Percentiles rank a stretch among this genome's conserved stretches.
Evolutionary conservation across 2,888 invertebrate species (phyloP).

Genomic region (Pelosia muscerda): DNA sequence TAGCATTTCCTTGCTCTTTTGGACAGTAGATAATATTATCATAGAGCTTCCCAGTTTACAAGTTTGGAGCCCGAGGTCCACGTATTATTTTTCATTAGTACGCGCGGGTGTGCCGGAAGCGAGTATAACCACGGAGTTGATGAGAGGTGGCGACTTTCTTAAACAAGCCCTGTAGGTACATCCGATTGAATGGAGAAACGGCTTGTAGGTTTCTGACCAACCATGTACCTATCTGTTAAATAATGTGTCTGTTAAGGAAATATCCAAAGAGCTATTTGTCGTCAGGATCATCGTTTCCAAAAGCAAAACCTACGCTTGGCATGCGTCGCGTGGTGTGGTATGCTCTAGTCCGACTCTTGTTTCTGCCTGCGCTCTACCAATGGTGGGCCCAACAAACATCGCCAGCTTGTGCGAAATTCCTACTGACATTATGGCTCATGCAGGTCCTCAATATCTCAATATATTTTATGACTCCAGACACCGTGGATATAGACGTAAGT

Average conservation of each 20-base stretch:
- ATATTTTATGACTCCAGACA: constrained; percentile 81
- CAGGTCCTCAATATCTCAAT: constrained; percentile 89
- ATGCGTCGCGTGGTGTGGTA: constrained; percentile 94
- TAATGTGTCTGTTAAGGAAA: too few relatives aligned
- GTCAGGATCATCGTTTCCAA: constrained; percentile 97
- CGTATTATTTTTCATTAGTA: too few relatives aligned
- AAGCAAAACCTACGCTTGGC: constrained; percentile 97
- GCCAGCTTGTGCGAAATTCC: constrained; percentile 89
- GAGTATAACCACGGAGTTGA: too few relatives aligned
- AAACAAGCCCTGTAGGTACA: too few relatives aligned
- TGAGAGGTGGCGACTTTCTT: too few relatives aligned
- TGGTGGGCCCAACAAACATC: constrained; percentile 98
- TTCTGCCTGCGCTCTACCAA: constrained; percentile 93
- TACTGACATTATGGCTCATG: constrained; percentile 92
- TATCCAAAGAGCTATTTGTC: not conserved
- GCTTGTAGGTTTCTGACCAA: too few relatives aligned
- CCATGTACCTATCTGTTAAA: too few relatives aligned
- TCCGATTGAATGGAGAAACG: too few relatives aligned
- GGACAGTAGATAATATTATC: too few relatives aligned
- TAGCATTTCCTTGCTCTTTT: not conserved
- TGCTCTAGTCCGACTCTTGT: constrained; percentile 92
- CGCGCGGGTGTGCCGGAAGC: too few relatives aligned
- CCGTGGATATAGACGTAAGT: constrained; percentile 84
- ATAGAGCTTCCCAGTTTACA: too few relatives aligned
- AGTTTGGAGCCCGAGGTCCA: too few relatives aligned